phyloP scores from a whole-genome alignment of 2,797 vertebrate species.

The Ctenopoma kingsleyae region DNA sequence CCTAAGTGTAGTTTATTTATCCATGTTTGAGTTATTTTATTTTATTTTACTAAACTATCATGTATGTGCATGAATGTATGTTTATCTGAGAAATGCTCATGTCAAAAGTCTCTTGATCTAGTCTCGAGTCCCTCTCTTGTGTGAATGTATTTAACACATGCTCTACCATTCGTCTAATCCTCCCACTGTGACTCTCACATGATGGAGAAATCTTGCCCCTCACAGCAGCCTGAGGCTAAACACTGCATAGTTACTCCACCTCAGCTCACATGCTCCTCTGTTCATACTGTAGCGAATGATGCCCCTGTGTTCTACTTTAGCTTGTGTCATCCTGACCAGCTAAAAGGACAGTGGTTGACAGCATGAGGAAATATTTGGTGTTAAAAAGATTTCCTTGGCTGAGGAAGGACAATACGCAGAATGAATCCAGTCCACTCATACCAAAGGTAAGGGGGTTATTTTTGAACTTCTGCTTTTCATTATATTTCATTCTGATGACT shows the following conservation, averaged over 20 bases:
- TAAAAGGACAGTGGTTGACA: slow-evolving; percentile 38
- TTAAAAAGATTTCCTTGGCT: slow-evolving; percentile 61
- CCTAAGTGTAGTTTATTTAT: too few relatives aligned
- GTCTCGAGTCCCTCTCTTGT: not conserved
- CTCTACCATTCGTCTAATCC: slow-evolving; percentile 66
- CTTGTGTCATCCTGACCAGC: slow-evolving; percentile 22
- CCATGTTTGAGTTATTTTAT: too few relatives aligned
- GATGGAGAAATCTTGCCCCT: slow-evolving; percentile 68
- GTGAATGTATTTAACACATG: slow-evolving; percentile 17
- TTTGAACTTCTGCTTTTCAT: not conserved
- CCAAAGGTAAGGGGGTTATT: slow-evolving; percentile 82
- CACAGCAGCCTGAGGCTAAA: slow-evolving; percentile 52
- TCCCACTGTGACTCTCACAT: slow-evolving; percentile 85
- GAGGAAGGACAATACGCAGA: slow-evolving; percentile 37
- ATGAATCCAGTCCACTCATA: slow-evolving; percentile 85
- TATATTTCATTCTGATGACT: not conserved
- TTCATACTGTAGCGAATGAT: slow-evolving; percentile 23
- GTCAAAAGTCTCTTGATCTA: slow-evolving; percentile 34
- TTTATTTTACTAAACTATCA: too few relatives aligned
- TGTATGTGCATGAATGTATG: too few relatives aligned
- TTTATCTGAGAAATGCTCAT: slow-evolving; percentile 1
- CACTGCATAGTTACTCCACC: slow-evolving; percentile 44
- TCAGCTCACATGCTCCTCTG: slow-evolving; percentile 66
- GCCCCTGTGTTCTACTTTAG: slow-evolving; percentile 13
- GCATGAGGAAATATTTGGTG: slow-evolving; percentile 66